phyloP scores from a whole-genome alignment of 1,140 invertebrate genomes.

The Pachypsylla venusta region DNA sequence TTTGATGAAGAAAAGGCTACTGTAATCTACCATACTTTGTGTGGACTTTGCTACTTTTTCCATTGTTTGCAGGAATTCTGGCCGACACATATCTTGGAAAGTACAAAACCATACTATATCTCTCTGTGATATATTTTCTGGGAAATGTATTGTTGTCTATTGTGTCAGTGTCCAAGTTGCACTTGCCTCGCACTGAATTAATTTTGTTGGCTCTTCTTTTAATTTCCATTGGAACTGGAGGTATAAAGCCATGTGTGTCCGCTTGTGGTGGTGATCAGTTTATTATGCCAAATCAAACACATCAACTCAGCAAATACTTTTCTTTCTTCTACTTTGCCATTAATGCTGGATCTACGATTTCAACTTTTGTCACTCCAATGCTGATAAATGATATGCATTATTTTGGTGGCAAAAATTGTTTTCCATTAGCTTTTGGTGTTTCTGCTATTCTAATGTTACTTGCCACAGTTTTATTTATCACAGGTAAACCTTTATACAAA shows the following conservation, averaged over 20 bases:
- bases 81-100: slow-evolving; percentile 78
- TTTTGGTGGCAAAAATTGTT: slow-evolving; percentile 67
- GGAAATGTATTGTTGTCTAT: slow-evolving; percentile 26
- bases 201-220: slow-evolving; percentile 63
- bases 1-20: slow-evolving; percentile 52
- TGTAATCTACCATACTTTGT: slow-evolving; percentile 67
- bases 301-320: slow-evolving; percentile 69
- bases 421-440: slow-evolving; percentile 79
- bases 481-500: slow-evolving; percentile 49
- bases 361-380: slow-evolving; percentile 77
- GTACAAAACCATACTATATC: slow-evolving; percentile 35
- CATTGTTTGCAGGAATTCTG: slow-evolving; percentile 69
- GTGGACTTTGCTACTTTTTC: slow-evolving; percentile 76
- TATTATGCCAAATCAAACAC: slow-evolving; percentile 55
- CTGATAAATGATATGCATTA: slow-evolving; percentile 67
- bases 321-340: slow-evolving; percentile 90
- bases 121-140: neutral
- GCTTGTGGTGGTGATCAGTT: slow-evolving; percentile 98
- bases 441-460: slow-evolving; percentile 73
- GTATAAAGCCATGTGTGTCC: slow-evolving; percentile 94
- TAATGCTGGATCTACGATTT: slow-evolving; percentile 79
- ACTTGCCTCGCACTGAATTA: slow-evolving; percentile 39
- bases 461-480: slow-evolving; percentile 58
- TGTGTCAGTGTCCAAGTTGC: slow-evolving; percentile 38
- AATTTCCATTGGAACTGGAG: slow-evolving; percentile 81